Evolutionary conservation across 1,140 invertebrate genomes (phyloP).

Genomic region (Nomia melanderi): DNA sequence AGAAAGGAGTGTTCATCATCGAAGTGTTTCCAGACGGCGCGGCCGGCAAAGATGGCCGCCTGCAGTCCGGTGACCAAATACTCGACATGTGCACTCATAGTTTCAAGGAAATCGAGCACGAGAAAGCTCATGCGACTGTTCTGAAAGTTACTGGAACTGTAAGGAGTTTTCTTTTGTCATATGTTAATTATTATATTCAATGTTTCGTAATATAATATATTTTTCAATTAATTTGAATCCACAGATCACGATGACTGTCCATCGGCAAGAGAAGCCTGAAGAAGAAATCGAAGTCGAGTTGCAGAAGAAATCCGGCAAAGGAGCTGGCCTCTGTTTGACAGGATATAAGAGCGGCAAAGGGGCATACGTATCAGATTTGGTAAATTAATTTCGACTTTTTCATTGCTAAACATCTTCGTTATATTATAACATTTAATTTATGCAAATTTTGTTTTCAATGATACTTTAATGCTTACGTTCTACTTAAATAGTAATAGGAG

Average conservation of each 20-base stretch:
- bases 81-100: slow-evolving; percentile 91
- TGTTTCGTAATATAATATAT: not conserved
- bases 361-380: slow-evolving; percentile 97
- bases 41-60: slow-evolving; percentile 93
- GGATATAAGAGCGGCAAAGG: slow-evolving; percentile 93
- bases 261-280: slow-evolving; percentile 91
- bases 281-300: slow-evolving; percentile 94
- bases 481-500: no score
- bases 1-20: slow-evolving; percentile 95
- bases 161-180: slow-evolving; percentile 70
- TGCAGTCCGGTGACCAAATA: slow-evolving; percentile 96
- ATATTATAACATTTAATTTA: no score
- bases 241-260: slow-evolving; percentile 93
- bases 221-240: slow-evolving; percentile 63
- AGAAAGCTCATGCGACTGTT: slow-evolving; percentile 84
- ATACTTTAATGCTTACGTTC: no score
- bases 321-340: slow-evolving; percentile 94
- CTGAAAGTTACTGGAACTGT: slow-evolving; percentile 84
- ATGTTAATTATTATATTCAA: no score
- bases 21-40: slow-evolving; percentile 97
- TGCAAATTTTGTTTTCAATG: no score
- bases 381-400: slow-evolving; percentile 80
- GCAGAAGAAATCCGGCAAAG: slow-evolving; percentile 94
- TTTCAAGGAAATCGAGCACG: slow-evolving; percentile 86
- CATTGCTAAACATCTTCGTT: not conserved